Base-by-base conservation (phyloP, 2,113 vertebrate genomes). In the Hippocampus barbouri region DNA sequence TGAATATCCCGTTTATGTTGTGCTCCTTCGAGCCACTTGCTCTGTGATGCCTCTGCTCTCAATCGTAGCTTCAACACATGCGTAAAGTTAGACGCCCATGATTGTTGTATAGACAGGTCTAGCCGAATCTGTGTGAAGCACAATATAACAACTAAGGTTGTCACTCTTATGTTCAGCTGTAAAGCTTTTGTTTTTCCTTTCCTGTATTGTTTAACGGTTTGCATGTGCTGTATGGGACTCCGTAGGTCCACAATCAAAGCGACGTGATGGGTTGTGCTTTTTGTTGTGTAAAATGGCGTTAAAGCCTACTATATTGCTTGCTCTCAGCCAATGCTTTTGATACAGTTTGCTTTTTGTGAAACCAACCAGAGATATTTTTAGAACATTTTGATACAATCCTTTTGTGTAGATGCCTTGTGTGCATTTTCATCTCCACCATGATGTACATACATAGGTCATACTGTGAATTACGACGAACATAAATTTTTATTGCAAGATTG, bases 331-430 rank as follows among this genome's bases (percentile, higher is more conserved):
- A 89, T 87, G 85, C 88, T 91, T 92, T 92, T 90, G 87, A 91
- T 91, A 90, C 89, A 86, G 87, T 91, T 92, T 91, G 88, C 87
- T 89, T 91, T 66, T 91, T 91, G 88, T 89, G 85, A 91, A 87
- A 89, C 86, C 89, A 84, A 91, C 90, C 86, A 89, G 85, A 89
- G 87, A 90, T 88, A 89, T 88, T 92, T 91, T 91, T 90, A 89
- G 89, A 91, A 91, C 89, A 89, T 91, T 90, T 91, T 92, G 87
- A 91, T 91, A 91, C 88, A 86, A 89, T 88, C 87, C 90, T 90
- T 91, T 90, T 83, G 82, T 90, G 89, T 89, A 90, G 87, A 90
- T 90, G 89, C 89, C 90, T 88, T 90, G 88, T 90, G 86, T 90
- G 89, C 88, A 88, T 89, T 91, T 87, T 83, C 63, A 83, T 90